phyloP scores from a whole-genome alignment of 1,140 invertebrate genomes.

The Atopsyche davidsoni region DNA sequence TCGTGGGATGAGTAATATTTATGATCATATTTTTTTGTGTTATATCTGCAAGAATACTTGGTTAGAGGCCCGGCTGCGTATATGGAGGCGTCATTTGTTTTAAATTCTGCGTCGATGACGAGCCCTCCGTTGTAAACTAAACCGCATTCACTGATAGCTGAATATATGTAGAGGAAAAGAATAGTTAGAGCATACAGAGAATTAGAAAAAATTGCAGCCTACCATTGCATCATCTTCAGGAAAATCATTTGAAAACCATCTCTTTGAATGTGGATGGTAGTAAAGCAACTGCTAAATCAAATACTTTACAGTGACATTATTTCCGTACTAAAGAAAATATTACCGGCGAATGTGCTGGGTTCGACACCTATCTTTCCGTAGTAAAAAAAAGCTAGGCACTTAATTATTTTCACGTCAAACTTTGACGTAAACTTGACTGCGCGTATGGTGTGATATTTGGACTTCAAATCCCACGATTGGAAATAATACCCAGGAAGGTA shows the following conservation, averaged over 20 bases:
- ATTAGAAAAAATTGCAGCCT: too few species aligned
- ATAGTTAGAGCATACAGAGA: too few species aligned
- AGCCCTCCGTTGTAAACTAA: slow-evolving; percentile 66
- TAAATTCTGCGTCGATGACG: slow-evolving; percentile 59
- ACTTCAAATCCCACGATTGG: slow-evolving; percentile 3
- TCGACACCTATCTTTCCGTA: slow-evolving; percentile 45
- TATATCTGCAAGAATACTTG: slow-evolving; percentile 52
- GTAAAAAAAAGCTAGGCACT: slow-evolving; percentile 48
- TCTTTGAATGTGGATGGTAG: too few species aligned
- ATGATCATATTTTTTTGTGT: slow-evolving; percentile 44
- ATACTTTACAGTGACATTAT: too few species aligned
- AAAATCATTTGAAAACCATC: too few species aligned
- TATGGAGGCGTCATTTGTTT: slow-evolving; percentile 64
- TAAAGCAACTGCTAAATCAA: too few species aligned
- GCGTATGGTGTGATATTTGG: slow-evolving; percentile 17
- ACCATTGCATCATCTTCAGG: too few species aligned
- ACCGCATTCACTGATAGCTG: slow-evolving; percentile 60
- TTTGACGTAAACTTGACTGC: slow-evolving; percentile 42
- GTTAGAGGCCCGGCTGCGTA: slow-evolving; percentile 64
- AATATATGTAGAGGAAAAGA: slow-evolving; percentile 24
- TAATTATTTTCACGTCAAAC: slow-evolving; percentile 37
- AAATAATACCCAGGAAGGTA: slow-evolving; percentile 8
- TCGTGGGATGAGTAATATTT: slow-evolving; percentile 50
- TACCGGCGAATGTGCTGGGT: slow-evolving; percentile 46
- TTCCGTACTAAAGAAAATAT: background rate